These are phyloP conservation scores for Sinelater perroti DNA, from an alignment of 2,888 invertebrate genomes.

Conservation along the genomic window DNA sequence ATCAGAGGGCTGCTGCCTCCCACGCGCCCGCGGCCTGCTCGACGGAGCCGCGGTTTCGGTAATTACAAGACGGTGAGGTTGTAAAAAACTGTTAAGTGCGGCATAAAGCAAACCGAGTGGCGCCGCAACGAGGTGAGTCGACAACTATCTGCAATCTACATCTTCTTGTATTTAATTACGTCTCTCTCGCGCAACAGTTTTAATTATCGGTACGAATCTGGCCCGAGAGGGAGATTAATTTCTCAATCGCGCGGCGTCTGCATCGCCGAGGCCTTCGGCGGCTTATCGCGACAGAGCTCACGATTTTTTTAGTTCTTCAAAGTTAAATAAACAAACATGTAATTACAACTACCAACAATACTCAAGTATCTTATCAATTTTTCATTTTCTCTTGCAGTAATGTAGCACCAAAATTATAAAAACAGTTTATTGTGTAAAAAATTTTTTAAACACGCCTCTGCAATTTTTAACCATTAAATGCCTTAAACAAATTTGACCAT, in stretches of 20 bases:
- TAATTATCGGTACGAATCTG: slow-evolving; percentile 41
- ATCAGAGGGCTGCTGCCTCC: not conserved
- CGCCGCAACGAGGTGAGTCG: slow-evolving; percentile 43
- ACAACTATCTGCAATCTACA: slow-evolving; percentile 44
- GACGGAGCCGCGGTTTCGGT: too few relatives aligned
- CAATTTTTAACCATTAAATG: too few relatives aligned
- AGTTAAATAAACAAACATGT: too few relatives aligned
- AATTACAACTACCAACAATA: too few relatives aligned
- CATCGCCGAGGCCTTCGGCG: slow-evolving; percentile 14
- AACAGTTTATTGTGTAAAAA: too few relatives aligned
- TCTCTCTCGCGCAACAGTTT: slow-evolving; percentile 43
- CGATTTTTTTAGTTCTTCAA: too few relatives aligned
- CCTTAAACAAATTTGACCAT: too few relatives aligned
- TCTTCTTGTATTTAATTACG: slow-evolving; percentile 44
- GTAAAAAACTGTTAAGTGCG: slow-evolving; percentile 32
- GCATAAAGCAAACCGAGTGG: slow-evolving; percentile 36
- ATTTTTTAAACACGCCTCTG: too few relatives aligned
- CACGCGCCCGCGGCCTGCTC: not conserved
- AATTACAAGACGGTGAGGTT: slow-evolving; percentile 3
- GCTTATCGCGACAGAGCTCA: too few relatives aligned
- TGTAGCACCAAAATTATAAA: too few relatives aligned
- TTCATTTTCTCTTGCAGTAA: too few relatives aligned
- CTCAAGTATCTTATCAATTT: too few relatives aligned
- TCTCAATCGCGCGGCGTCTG: slow-evolving; percentile 10
- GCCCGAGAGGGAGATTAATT: slow-evolving; percentile 19